phyloP scores from a whole-genome alignment of 2,888 invertebrate genomes.

The Drosophila mulleri region DNA sequence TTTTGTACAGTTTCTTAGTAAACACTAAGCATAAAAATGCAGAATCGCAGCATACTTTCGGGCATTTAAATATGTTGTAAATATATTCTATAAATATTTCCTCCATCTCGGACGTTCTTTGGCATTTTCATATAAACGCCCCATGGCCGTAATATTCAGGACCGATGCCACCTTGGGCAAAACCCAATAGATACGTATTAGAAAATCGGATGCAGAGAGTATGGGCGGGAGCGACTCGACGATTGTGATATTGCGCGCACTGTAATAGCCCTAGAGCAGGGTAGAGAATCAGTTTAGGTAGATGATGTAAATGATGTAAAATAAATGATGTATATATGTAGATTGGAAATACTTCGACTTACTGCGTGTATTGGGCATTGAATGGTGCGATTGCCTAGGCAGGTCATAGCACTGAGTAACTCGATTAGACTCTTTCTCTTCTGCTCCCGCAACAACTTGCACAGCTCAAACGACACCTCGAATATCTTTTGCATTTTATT shows the following conservation, averaged over 20 bases:
- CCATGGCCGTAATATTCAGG: slow-evolving; percentile 46
- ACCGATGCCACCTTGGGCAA: slow-evolving; percentile 35
- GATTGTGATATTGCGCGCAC: slow-evolving; percentile 48
- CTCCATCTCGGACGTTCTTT: slow-evolving; percentile 43
- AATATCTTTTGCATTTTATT: slow-evolving; percentile 44
- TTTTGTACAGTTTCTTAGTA: background rate
- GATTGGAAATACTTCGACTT: background rate
- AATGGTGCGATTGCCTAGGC: slow-evolving; percentile 12
- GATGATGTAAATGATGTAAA: too few species aligned
- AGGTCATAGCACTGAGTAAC: slow-evolving; percentile 39
- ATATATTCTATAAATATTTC: slow-evolving; percentile 39
- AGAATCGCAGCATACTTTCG: slow-evolving; percentile 38
- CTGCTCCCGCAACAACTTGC: slow-evolving; percentile 54
- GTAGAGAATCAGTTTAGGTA: background rate
- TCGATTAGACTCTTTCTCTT: slow-evolving; percentile 46
- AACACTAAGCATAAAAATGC: background rate
- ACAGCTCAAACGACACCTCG: slow-evolving; percentile 58
- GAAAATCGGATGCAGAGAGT: slow-evolving; percentile 52
- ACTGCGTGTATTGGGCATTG: slow-evolving; percentile 59
- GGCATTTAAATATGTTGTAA: slow-evolving; percentile 16
- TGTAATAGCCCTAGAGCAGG: slow-evolving; percentile 44
- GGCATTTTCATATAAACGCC: slow-evolving; percentile 34
- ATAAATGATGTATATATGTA: too few species aligned
- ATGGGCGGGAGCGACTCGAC: slow-evolving; percentile 49
- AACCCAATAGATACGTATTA: slow-evolving; percentile 35